Evolutionary conservation across 2,797 vertebrate genomes (phyloP).

Genomic region (Macrochelys suwanniensis): DNA sequence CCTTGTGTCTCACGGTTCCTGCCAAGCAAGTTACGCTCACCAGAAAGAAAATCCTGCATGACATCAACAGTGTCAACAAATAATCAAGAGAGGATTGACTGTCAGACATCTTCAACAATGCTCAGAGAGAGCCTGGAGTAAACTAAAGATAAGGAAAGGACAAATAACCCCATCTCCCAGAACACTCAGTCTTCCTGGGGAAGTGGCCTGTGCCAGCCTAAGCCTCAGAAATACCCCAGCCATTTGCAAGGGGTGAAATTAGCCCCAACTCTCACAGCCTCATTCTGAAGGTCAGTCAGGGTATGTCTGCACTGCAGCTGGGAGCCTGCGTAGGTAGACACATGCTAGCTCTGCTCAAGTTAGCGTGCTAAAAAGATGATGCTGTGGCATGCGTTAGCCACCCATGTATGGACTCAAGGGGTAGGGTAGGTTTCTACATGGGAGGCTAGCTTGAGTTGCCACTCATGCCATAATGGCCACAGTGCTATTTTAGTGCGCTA

Average conservation of each 20-base stretch:
- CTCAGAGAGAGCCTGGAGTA: not conserved
- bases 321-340: too few species aligned
- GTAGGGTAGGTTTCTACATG: too few species aligned
- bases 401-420: too few species aligned
- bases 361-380: too few species aligned
- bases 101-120: not conserved
- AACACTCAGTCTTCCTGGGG: not conserved
- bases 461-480: too few species aligned
- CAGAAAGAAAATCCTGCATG: not conserved
- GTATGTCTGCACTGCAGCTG: too few species aligned
- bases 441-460: too few species aligned
- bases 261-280: not conserved
- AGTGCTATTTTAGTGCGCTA: too few species aligned
- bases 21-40: not conserved
- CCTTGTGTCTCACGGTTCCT: not conserved
- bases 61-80: not conserved
- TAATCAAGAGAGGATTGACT: not conserved
- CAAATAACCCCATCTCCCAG: not conserved
- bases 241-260: not conserved
- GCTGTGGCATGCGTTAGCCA: too few species aligned
- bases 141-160: not conserved
- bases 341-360: too few species aligned
- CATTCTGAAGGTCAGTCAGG: not conserved
- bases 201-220: not conserved
- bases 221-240: not conserved